A percentile compares a stretch with the other conserved stretches of the same genome.
phyloP scores from a whole-genome alignment of 2,797 vertebrate genomes.

The Hemibagrus guttatus region DNA sequence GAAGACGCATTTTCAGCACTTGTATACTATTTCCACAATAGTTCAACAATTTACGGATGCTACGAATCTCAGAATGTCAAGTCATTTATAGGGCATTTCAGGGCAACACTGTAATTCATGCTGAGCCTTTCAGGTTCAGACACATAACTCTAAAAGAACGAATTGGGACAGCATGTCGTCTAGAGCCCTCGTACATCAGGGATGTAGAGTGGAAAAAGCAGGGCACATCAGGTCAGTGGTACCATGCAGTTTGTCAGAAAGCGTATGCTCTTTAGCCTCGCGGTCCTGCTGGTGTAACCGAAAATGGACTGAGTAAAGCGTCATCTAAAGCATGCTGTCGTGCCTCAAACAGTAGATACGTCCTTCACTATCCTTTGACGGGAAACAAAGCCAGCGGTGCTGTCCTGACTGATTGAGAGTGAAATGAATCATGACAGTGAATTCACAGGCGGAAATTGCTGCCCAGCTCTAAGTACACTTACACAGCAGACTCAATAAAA shows the following conservation, averaged over 20 bases:
- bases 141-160: not conserved
- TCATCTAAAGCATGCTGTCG: conserved; percentile 34
- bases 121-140: not conserved
- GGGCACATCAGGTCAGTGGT: not conserved
- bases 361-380: conserved; percentile 37
- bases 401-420: conserved; percentile 33
- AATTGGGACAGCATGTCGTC: not conserved
- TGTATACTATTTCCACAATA: not conserved
- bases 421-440: conserved; percentile 36
- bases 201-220: not conserved
- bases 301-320: conserved; percentile 23
- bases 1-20: conserved; percentile 7
- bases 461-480: conserved; percentile 22
- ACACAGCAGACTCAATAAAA: not conserved
- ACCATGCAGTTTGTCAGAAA: conserved; percentile 32
- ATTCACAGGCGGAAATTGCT: conserved; percentile 30
- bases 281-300: conserved; percentile 8
- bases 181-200: not conserved
- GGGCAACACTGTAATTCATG: too few relatives aligned
- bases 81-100: not conserved
- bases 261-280: conserved; percentile 12
- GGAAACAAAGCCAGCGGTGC: conserved; percentile 30
- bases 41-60: not conserved
- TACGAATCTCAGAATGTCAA: not conserved
- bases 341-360: conserved; percentile 34